Evolutionary conservation across 2,797 vertebrate species (phyloP), one percentile per base, ranked within the genome.

Genomic region (Glyptemys insculpta): DNA sequence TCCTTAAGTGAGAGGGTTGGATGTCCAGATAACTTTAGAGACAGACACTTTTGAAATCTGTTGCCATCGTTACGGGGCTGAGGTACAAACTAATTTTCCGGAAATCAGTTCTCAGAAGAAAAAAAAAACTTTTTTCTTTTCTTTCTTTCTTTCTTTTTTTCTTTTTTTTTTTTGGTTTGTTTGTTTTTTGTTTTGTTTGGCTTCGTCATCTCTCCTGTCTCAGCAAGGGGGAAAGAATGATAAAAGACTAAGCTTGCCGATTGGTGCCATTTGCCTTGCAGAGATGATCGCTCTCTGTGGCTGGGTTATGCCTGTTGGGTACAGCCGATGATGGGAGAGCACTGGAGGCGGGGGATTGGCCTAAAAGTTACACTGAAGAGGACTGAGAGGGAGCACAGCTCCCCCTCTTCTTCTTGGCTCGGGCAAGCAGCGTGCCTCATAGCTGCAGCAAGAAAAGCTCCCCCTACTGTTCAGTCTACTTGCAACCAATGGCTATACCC

Each of bases 341-440:
- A 11, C n/a, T 72, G 65, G 65, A n/a, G 34, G 62, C 2, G 7
- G 16, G n/a, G 34, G n/a, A 37, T 10, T 68, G 65, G 65, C 19
- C 44, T 57, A 2, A 5, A 56, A 14, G 8, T 57, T 0, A 0
- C 1, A 4, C 87, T 21, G 0, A 1, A 27, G 68, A 25, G 76
- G 2, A 8, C 41, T 0, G 27, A 37, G 59, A 4, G 1, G 29
- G 72, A 19, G 57, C 37, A 80, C 1, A 25, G 78, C 0, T 3
- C 12, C 53, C 81, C 1, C 11, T 31, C 11, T 3, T 4, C 29
- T 3, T 15, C 44, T 16, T 0, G 1, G 34, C 44, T 4, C 9
- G 5, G 16, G 62, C 27, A 15, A 0, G n/a, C 50, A 19, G 65
- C 7, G 0, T 0, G 41, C 49, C 53, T 79, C 8, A 0, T 23